Evolutionary conservation across 2,888 invertebrate species (phyloP).

Genomic region (Drosophila hamatofila): DNA sequence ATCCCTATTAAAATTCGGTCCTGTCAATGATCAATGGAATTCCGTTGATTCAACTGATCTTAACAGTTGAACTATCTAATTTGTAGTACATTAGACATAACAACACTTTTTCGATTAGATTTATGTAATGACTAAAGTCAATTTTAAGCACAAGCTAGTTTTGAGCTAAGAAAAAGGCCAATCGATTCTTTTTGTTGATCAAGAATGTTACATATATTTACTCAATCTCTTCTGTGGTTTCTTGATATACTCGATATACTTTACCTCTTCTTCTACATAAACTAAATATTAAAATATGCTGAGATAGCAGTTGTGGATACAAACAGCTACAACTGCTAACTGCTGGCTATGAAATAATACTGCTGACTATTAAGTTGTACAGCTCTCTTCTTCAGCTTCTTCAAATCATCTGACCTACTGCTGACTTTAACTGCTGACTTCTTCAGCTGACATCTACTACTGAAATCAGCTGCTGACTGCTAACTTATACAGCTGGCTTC

Average conservation of each 20-base stretch:
- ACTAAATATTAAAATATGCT: too few species aligned
- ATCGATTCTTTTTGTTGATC: not conserved
- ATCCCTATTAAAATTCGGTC: too few species aligned
- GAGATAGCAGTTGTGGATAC: too few species aligned
- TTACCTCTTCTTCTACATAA: too few species aligned
- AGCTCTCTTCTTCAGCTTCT: not conserved
- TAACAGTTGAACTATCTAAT: not conserved
- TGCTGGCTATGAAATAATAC: too few species aligned
- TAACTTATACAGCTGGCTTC: not conserved
- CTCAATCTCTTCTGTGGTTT: not conserved
- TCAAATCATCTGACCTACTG: not conserved
- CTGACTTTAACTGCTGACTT: not conserved
- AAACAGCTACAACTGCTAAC: too few species aligned
- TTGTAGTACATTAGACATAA: not conserved
- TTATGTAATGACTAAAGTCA: not conserved
- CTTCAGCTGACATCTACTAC: not conserved
- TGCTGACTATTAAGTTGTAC: too few species aligned
- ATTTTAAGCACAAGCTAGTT: too few species aligned
- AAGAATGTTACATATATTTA: not conserved
- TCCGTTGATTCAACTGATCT: not conserved
- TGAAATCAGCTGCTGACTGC: not conserved
- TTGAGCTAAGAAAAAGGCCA: too few species aligned
- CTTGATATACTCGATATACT: not conserved
- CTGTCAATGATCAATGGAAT: not conserved
- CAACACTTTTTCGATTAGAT: not conserved